Conservation (phyloP, 2,113 vertebrate species). For the Geococcyx californianus region DNA sequence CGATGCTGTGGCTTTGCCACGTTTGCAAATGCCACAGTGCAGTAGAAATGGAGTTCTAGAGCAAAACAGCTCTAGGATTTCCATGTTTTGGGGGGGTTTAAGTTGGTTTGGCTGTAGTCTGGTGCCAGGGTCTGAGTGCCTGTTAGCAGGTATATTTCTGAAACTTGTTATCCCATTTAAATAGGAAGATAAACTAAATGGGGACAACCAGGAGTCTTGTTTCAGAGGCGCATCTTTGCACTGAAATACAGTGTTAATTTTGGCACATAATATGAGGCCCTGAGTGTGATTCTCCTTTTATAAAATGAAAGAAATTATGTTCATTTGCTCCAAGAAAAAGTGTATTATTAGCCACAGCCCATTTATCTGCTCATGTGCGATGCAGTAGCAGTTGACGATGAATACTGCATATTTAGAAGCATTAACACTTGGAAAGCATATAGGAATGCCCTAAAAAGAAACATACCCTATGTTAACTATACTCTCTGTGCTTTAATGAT, state of each 20-base stretch:
- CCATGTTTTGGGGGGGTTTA: background rate
- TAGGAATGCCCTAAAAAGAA: slow-evolving; percentile 53
- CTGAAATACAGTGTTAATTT: background rate
- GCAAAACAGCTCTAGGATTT: background rate
- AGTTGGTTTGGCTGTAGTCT: background rate
- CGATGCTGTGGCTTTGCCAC: background rate
- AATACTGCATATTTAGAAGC: slow-evolving; percentile 10
- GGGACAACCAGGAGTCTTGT: background rate
- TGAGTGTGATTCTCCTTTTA: background rate
- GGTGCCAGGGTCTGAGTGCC: background rate
- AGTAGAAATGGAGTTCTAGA: background rate
- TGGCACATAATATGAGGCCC: background rate
- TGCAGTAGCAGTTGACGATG: background rate
- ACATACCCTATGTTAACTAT: slow-evolving; percentile 49
- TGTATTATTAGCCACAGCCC: background rate
- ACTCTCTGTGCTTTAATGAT: slow-evolving; percentile 53
- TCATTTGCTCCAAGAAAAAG: background rate
- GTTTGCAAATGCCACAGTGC: background rate
- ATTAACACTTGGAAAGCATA: slow-evolving; percentile 29
- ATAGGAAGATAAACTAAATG: background rate
- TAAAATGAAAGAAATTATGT: background rate
- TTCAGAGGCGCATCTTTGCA: background rate
- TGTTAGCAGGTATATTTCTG: background rate
- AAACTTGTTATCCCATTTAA: background rate
- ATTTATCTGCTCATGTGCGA: background rate